phyloP scores from a whole-genome alignment of 2,888 invertebrate species.

The Apodemia mormo region DNA sequence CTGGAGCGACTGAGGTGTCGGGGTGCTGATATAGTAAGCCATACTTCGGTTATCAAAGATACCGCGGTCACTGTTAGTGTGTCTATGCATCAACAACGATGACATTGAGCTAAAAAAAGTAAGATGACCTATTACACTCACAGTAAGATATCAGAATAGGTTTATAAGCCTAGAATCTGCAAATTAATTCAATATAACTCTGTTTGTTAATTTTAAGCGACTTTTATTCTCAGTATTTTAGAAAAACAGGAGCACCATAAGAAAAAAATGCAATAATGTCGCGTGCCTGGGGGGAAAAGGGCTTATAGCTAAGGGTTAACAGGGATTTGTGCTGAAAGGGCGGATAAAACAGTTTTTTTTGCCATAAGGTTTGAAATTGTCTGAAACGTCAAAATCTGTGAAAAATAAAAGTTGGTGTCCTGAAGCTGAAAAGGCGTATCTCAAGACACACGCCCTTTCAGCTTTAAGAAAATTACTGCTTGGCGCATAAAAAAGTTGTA shows the following conservation, averaged over 20 bases:
- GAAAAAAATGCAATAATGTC: too few species aligned
- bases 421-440: too few species aligned
- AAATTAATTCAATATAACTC: background rate
- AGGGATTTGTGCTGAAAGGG: too few species aligned
- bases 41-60: background rate
- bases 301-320: too few species aligned
- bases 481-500: too few species aligned
- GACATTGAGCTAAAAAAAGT: background rate
- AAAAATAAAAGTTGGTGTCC: too few species aligned
- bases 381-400: too few species aligned
- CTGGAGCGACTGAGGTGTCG: background rate
- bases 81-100: background rate
- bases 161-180: background rate
- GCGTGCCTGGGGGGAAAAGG: too few species aligned
- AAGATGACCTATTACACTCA: conserved; percentile 7
- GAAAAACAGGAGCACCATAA: background rate
- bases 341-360: too few species aligned
- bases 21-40: background rate
- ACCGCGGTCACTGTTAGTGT: background rate
- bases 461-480: too few species aligned
- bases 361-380: too few species aligned
- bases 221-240: background rate
- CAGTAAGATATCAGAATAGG: conserved; percentile 10
- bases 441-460: too few species aligned
- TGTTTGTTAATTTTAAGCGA: background rate